These are phyloP conservation scores for Chiloscyllium plagiosum DNA, from an alignment of 2,113 vertebrate species.

Conservation along the genomic window DNA sequence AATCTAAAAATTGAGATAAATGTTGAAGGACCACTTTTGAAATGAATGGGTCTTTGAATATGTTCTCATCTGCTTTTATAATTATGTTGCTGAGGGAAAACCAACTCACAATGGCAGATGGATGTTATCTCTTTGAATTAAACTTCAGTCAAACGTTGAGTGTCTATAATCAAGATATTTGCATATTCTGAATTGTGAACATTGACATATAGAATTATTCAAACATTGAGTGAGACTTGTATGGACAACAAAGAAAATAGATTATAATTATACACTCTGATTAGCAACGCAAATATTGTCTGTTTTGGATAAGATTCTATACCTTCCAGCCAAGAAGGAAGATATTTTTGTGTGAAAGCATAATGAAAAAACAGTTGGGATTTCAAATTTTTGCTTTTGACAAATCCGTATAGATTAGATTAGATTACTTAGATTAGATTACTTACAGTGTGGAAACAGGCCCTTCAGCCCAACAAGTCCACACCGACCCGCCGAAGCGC, in stretches of 20 bases:
- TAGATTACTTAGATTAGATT: too few relatives aligned
- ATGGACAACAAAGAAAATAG: not conserved
- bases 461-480: too few relatives aligned
- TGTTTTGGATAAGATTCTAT: not conserved
- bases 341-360: not conserved
- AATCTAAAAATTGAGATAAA: not conserved
- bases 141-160: not conserved
- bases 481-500: too few relatives aligned
- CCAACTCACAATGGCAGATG: not conserved
- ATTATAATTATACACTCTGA: not conserved
- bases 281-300: not conserved
- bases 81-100: not conserved
- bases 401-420: not conserved
- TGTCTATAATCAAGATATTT: not conserved
- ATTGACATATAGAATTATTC: not conserved
- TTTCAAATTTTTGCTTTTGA: not conserved
- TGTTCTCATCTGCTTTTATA: not conserved
- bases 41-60: not conserved
- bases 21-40: not conserved
- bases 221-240: not conserved
- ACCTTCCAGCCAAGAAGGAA: not conserved
- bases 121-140: slow-evolving; percentile 7
- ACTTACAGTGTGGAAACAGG: too few relatives aligned
- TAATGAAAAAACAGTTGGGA: too few relatives aligned
- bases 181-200: not conserved